phyloP scores from a whole-genome alignment of 2,888 invertebrate genomes.

The Dyspetes luteomarginatus region DNA sequence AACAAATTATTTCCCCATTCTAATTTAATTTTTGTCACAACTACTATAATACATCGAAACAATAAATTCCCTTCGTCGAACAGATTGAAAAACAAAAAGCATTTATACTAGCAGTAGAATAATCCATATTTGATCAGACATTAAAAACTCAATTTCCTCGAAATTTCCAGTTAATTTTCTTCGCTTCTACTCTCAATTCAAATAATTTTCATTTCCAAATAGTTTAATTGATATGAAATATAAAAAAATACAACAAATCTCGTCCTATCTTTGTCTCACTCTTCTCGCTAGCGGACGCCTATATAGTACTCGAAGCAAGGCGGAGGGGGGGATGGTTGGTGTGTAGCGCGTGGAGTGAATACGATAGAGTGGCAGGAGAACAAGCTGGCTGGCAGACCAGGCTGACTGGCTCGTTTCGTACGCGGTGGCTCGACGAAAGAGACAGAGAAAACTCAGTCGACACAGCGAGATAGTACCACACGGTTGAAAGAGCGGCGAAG shows the following conservation, averaged over 20 bases:
- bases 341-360: conserved; percentile 52
- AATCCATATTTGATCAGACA: background rate
- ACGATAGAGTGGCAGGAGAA: conserved; percentile 53
- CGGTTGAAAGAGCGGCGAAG: conserved; percentile 50
- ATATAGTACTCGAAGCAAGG: background rate
- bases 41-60: no score
- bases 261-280: conserved; percentile 21
- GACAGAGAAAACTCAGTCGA: conserved; percentile 51
- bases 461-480: conserved; percentile 31
- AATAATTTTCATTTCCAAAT: no score
- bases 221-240: background rate
- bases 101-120: conserved; percentile 17
- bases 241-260: conserved; percentile 14
- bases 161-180: no score
- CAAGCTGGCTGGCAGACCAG: conserved; percentile 52
- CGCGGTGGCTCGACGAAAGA: conserved; percentile 31
- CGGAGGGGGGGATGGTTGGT: conserved; percentile 29
- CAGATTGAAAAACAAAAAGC: no score
- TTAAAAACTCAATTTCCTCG: background rate
- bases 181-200: no score
- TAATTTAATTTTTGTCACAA: no score
- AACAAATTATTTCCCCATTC: no score
- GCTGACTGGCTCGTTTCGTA: conserved; percentile 32
- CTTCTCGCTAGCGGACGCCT: background rate
- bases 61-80: no score